Conservation (phyloP, 1,140 invertebrate species). For the Calephelis nemesis region DNA sequence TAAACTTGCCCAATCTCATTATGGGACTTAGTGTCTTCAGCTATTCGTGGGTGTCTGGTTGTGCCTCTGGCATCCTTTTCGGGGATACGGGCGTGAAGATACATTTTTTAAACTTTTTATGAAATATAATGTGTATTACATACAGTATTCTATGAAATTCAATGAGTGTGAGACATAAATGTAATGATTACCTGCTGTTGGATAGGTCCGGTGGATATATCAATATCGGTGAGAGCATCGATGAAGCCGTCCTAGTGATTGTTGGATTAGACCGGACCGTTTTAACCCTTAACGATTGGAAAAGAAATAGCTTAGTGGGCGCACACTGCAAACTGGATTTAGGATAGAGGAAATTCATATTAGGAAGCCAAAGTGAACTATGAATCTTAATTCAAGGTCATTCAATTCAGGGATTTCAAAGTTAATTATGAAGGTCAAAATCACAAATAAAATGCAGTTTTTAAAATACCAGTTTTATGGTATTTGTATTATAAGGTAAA, state of each 20-base stretch:
- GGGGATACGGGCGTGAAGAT: not conserved
- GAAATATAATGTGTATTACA: not conserved
- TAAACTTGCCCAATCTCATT: no score
- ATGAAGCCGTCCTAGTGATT: slow-evolving; percentile 80
- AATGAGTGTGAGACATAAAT: slow-evolving; percentile 15
- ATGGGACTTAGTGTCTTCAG: no score
- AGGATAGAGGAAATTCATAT: not conserved
- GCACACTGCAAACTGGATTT: slow-evolving; percentile 28
- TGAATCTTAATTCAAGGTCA: not conserved
- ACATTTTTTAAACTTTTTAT: no score
- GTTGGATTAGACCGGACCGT: slow-evolving; percentile 78
- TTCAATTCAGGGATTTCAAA: slow-evolving; percentile 3
- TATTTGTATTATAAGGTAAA: no score
- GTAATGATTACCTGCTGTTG: slow-evolving; percentile 84
- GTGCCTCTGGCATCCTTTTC: no score
- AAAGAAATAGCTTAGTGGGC: slow-evolving; percentile 70
- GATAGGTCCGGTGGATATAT: slow-evolving; percentile 85
- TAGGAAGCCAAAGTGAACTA: slow-evolving; percentile 13
- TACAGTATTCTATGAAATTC: slow-evolving; percentile 12
- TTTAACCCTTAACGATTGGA: slow-evolving; percentile 64
- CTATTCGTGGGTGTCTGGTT: no score
- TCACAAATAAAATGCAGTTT: slow-evolving; percentile 19
- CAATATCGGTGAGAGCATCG: slow-evolving; percentile 86
- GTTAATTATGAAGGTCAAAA: slow-evolving; percentile 20
- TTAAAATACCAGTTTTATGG: not conserved